Percentiles rank a stretch among this genome's conserved stretches.
Evolutionary conservation across 2,888 invertebrate genomes (phyloP).

Genomic region (Adelphocoris suturalis): DNA sequence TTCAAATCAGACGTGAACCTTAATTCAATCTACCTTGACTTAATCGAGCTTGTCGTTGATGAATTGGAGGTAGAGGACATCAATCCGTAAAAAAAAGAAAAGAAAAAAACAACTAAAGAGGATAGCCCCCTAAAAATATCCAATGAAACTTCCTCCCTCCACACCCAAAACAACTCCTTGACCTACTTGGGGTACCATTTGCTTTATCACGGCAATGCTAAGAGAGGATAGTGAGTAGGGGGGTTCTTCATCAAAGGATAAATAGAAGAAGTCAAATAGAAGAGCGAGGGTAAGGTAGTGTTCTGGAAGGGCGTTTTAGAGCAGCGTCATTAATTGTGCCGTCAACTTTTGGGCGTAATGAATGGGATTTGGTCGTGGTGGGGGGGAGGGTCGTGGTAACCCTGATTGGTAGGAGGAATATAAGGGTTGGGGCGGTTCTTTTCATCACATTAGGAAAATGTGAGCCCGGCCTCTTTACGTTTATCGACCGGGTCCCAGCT

Average conservation of each 20-base stretch:
- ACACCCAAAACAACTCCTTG: constrained; percentile 1
- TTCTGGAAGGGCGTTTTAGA: neutral
- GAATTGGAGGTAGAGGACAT: neutral
- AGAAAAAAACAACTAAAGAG: neutral
- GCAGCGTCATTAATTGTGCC: constrained; percentile 14
- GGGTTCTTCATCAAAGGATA: constrained; percentile 19
- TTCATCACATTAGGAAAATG: constrained; percentile 25
- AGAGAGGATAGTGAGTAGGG: neutral
- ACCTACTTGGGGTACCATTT: constrained; percentile 23
- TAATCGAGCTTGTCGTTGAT: neutral
- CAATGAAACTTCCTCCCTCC: neutral
- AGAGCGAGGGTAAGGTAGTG: neutral
- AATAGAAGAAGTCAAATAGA: constrained; percentile 29
- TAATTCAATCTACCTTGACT: neutral
- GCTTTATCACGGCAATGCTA: constrained; percentile 20
- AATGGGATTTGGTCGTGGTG: constrained; percentile 1
- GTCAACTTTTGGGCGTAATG: constrained; percentile 16
- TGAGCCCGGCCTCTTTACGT: neutral
- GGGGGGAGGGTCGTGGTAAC: neutral
- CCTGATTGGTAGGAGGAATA: neutral
- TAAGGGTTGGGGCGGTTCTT: neutral
- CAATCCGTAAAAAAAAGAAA: neutral
- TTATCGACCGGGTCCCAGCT: neutral
- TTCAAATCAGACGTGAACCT: no score
- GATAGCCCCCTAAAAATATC: neutral